These are phyloP conservation scores for Hydrochoerus hydrochaeris DNA, from an alignment of 2,113 vertebrate species.

Conservation along the genomic window DNA sequence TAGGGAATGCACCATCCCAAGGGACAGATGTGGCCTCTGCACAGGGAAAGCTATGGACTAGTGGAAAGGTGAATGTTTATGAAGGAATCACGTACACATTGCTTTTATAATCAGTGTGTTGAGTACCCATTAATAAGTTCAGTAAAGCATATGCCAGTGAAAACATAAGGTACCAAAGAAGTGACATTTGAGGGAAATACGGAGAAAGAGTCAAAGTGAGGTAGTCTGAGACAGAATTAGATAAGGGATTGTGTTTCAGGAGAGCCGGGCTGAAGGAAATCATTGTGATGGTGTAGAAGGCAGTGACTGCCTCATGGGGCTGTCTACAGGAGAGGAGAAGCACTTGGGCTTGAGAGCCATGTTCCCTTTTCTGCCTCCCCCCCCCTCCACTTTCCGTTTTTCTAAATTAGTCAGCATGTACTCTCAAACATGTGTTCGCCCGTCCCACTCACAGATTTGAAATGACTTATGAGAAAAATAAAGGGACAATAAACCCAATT, in stretches of 20 bases:
- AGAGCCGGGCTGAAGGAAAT: not conserved
- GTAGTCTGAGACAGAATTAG: not conserved
- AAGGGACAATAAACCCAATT: not conserved
- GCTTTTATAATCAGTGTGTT: not conserved
- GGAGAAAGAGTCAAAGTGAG: not conserved
- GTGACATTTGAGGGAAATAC: not conserved
- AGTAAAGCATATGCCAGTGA: not conserved
- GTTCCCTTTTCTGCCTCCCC: not conserved
- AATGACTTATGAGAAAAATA: constrained; percentile 14
- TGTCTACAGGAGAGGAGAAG: not conserved
- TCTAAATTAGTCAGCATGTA: not conserved
- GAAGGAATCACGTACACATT: not conserved
- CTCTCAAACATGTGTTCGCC: not conserved
- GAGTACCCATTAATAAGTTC: not conserved
- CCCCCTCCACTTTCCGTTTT: not conserved
- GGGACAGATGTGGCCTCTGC: not conserved
- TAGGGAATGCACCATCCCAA: not conserved
- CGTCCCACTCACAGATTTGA: not conserved
- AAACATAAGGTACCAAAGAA: not conserved
- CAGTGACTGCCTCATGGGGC: accelerated
- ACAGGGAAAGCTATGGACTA: too few relatives aligned
- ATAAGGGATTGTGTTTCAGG: not conserved
- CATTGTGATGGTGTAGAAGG: not conserved
- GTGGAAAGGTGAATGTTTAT: not conserved
- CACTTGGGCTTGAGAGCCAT: not conserved